Evolutionary conservation across 2,888 invertebrate genomes (phyloP), one percentile per base, ranked within the genome.

Genomic region (Reticulitermes lucifugus): DNA sequence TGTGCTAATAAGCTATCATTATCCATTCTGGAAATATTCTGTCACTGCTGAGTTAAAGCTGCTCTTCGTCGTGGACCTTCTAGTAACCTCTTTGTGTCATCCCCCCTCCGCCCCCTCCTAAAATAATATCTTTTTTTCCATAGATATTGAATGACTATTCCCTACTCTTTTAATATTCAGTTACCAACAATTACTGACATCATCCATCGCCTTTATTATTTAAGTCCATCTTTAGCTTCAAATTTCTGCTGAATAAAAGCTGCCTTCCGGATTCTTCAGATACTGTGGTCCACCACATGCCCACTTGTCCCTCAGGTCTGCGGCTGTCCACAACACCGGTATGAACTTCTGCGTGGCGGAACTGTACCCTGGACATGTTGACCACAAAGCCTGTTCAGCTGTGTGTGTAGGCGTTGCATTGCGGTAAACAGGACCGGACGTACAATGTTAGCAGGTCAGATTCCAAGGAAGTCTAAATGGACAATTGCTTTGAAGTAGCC

Each of bases 401-500:
- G 73, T 73, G 73, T 73, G 25, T 73, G 25, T n/a, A 65, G 65
- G 65, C 65, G 65, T 65, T 65, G 41, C 73, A 73, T 41, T 73
- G 73, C 41, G 18, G 73, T 73, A 73, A 73, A 73, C 41, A 73
- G 73, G 73, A 73, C 1, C 73, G 35, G 73, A 73, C 41, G 41
- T 41, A 6, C 41, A 73, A 41, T 73, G 73, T 73, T 21, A 14
- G 73, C 73, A 73, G 73, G 73, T 73, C 73, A 73, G 73, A 10
- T 73, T 73, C 25, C 73, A 73, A 73, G 73, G 73, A 73, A 73
- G 65, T 65, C 65, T n/a, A n/a, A n/a, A 65, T n/a, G 65, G 65
- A 65, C 65, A 65, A 65, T 65, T 65, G 65, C 65, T 6, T 65
- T 65, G 25, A 65, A 65, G 41, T 73, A 41, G 73, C 73, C 73